phyloP scores from a whole-genome alignment of 2,113 vertebrate species.

The Bothrops jararaca region DNA sequence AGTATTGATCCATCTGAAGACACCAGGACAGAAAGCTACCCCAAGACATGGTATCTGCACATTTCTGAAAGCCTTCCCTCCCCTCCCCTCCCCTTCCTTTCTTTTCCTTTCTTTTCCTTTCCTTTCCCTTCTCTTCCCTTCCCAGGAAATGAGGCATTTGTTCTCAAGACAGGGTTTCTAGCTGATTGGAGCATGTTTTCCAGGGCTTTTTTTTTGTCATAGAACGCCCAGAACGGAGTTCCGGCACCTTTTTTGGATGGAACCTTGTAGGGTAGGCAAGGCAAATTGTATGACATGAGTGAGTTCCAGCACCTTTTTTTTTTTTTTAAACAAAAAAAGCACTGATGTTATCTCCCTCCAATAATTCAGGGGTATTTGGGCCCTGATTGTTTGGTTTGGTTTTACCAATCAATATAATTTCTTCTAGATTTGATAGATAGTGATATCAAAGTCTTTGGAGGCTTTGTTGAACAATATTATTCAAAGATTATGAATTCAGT shows the following conservation, averaged over 20 bases:
- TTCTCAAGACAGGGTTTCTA: constrained; percentile 44
- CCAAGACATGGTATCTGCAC: constrained; percentile 53
- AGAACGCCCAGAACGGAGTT: too few relatives aligned
- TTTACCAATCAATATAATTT: constrained; percentile 38
- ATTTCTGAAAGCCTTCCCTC: constrained; percentile 49
- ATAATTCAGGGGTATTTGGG: constrained; percentile 16
- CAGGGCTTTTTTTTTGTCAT: too few relatives aligned
- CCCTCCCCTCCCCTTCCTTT: too few relatives aligned
- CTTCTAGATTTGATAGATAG: constrained; percentile 38
- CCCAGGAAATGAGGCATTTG: background rate
- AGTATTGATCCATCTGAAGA: background rate
- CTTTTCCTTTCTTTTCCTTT: too few relatives aligned
- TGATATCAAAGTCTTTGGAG: rapidly evolving
- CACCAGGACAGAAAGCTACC: constrained; percentile 28
- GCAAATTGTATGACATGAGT: too few relatives aligned
- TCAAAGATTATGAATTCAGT: constrained; percentile 8
- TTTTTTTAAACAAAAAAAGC: too few relatives aligned
- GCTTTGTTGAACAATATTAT: background rate
- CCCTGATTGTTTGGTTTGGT: too few relatives aligned
- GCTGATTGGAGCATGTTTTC: constrained; percentile 26
- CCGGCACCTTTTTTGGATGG: too few relatives aligned
- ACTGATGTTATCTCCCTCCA: constrained; percentile 24
- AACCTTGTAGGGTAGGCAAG: too few relatives aligned
- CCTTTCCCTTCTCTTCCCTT: too few relatives aligned
- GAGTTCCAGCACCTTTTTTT: too few relatives aligned